A percentile compares a stretch with the other conserved stretches of the same genome.
Evolutionary conservation across 2,797 vertebrate genomes (phyloP).

Genomic region (Glyptemys insculpta): DNA sequence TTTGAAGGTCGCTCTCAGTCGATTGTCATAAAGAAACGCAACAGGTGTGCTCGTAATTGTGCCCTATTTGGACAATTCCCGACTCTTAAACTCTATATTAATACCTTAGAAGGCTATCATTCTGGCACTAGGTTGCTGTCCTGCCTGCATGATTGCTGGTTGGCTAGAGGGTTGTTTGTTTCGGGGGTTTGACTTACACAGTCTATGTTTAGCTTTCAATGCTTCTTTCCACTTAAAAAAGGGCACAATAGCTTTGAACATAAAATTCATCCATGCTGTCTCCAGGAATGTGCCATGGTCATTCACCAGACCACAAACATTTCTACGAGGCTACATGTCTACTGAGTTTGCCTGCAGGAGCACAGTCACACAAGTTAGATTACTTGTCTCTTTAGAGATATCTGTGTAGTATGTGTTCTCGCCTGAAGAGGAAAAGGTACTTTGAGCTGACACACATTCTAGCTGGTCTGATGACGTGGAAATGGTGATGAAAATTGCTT

Average conservation of each 20-base stretch:
- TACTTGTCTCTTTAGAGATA: neutral
- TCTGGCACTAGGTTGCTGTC: neutral
- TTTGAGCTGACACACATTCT: neutral
- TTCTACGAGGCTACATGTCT: neutral
- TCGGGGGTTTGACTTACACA: neutral
- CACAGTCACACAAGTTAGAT: neutral
- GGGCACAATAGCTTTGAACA: neutral
- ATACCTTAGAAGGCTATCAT: neutral
- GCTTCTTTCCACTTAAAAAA: neutral
- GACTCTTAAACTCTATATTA: neutral
- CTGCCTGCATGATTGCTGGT: neutral
- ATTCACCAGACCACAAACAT: neutral
- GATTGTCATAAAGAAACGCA: neutral
- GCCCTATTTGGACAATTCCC: neutral
- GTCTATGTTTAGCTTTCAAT: neutral
- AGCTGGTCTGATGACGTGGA: neutral
- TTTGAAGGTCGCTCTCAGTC: neutral
- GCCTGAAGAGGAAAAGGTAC: neutral
- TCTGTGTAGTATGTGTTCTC: neutral
- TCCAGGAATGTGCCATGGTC: neutral
- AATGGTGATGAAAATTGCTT: neutral
- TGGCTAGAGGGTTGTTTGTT: neutral
- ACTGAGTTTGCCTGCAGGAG: constrained; percentile 11
- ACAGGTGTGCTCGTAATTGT: constrained; percentile 25
- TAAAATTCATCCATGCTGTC: neutral